These are phyloP conservation scores for Parnassius mnemosyne DNA, from an alignment of 2,888 invertebrate genomes.

Conservation along the genomic window DNA sequence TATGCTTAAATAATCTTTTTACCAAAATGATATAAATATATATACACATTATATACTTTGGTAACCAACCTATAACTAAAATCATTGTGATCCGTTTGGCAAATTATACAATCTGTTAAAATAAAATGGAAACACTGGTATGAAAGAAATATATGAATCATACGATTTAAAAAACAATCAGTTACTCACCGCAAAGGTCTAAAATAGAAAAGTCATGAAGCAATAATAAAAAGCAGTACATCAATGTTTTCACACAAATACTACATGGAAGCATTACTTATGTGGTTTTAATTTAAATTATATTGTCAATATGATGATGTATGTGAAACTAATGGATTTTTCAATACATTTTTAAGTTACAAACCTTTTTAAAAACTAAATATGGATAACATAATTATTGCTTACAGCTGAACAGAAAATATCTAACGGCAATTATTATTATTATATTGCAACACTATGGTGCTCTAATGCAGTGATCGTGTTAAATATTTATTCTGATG, in stretches of 20 bases:
- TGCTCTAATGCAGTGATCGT: constrained; percentile 25
- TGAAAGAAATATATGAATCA: not conserved
- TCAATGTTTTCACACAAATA: constrained; percentile 66
- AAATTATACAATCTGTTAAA: not conserved
- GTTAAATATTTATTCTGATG: constrained; percentile 5
- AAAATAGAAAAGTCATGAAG: constrained; percentile 72
- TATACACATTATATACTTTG: no score
- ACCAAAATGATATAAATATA: no score
- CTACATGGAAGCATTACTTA: constrained; percentile 65
- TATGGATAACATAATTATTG: no score
- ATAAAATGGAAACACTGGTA: not conserved
- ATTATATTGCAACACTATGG: constrained; percentile 13
- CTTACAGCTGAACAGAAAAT: no score
- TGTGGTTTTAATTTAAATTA: not conserved
- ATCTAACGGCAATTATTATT: no score
- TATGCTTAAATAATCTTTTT: no score
- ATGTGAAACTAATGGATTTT: not conserved
- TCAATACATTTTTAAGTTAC: no score
- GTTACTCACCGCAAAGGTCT: constrained; percentile 61
- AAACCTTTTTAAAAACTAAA: no score
- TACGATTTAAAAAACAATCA: constrained; percentile 23
- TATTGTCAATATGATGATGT: not conserved
- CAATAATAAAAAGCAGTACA: constrained; percentile 44
- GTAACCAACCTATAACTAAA: no score
- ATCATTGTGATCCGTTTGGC: no score